Evolutionary conservation across 2,888 invertebrate species (phyloP), one percentile per base, ranked within the genome.

Genomic region (Rugalucina vietnamica): DNA sequence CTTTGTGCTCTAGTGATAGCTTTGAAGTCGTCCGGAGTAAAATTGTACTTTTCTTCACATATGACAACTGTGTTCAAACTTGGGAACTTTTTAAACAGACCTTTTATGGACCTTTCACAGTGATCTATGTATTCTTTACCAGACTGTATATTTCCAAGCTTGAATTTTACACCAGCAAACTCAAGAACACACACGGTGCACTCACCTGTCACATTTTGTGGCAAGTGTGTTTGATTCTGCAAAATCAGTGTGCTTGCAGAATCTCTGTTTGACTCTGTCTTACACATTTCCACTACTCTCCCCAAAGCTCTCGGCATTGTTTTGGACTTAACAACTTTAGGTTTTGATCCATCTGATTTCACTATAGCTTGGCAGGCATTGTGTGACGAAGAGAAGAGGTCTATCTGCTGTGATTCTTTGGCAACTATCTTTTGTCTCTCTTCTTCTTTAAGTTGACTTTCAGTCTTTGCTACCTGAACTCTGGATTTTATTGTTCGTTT

Each of bases 11-110:
- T 81, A 14, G 72, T 77, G 10, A 54, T 43, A 60, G 39, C 34
- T 72, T 79, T 79, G 18, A 82, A 76, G 60, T 82, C 75, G 36
- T 79, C 76, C 14, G 83, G 79, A 10, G 82, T 82, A 49, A 79
- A 82, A 8, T 24, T 69, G 24, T 81, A 76, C 39, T 71, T 81
- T 34, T 81, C n/a, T n/a, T n/a, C n/a, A n/a, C n/a, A n/a, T n/a
- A n/a, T n/a, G n/a, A n/a, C n/a, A n/a, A n/a, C n/a, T n/a, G n/a
- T n/a, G n/a, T n/a, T n/a, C n/a, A n/a, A n/a, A n/a, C n/a, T n/a
- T n/a, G n/a, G n/a, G n/a, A n/a, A n/a, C n/a, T n/a, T n/a, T n/a
- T n/a, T n/a, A n/a, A n/a, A n/a, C n/a, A n/a, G n/a, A n/a, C n/a
- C n/a, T n/a, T n/a, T n/a, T n/a, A n/a, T n/a, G n/a, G n/a, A n/a